Base-by-base conservation (phyloP, 2,797 vertebrate genomes). In the Pogoniulus pusillus region DNA sequence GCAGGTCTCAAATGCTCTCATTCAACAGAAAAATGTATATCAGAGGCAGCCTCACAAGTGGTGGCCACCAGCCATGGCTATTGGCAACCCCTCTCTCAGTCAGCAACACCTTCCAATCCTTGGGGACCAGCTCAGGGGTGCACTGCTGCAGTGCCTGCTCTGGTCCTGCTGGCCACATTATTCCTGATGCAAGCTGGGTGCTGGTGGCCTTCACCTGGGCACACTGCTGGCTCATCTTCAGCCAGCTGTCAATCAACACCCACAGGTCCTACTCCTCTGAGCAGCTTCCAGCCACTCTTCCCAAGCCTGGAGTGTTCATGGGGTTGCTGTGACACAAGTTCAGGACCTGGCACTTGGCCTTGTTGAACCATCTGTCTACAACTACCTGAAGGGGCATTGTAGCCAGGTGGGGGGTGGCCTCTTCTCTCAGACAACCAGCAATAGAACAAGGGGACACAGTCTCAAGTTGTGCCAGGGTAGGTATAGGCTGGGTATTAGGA, bases 51-150 rank as follows among this genome's bases (percentile, higher is more conserved):
- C 23, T 24, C 6, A 35, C 35, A 51, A 57, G 47, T 49, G 11
- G 23, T 49, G 47, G 47, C 23, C 47, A 49, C 23, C 47, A 49
- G 47, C 47, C 47, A 49, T 7, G 47, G 47, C 47, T 54, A 11
- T 9, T 9, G 34, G 54, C 59, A 47, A 16, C 17, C 26, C 24
- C 32, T 16, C 35, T 53, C 37, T 59, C 45, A 13, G 35, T 32
- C 65, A 49, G 65, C 23, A 45, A n/a, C 72, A 34, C 53, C 65
- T 39, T 65, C 7, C 10, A 59, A 27, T 23, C 65, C 65, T 26
- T 2, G 0, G 29, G 37, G 53, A 55, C 23, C 0, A 1, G 39
- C 22, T 47, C 5, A 47, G 32, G 45, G 58, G 14, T 12, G 22
- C 65, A 4, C 4, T 11, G 12, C 14, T 9, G 47, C 47, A 24